These are phyloP conservation scores for Crambe crambe DNA, from an alignment of 37 sponge, comb jelly and placozoan species.

Conservation along the genomic window DNA sequence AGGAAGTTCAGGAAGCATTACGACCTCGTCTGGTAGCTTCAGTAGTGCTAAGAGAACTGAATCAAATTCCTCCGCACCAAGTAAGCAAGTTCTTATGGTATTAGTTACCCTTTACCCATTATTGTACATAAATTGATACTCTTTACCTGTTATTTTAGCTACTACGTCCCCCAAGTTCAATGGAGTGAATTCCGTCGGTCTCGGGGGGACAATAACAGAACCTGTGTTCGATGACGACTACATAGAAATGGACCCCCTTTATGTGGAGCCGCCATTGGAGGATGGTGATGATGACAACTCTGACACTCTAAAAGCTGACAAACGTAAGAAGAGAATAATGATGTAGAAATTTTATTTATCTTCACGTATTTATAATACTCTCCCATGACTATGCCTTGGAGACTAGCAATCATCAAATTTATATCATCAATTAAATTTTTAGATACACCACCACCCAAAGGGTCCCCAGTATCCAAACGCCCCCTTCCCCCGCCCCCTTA, in stretches of 20 bases:
- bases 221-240: constrained; percentile 48
- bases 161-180: neutral
- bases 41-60: neutral
- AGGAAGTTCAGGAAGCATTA: neutral
- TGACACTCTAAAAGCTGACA: neutral
- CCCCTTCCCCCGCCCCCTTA: constrained; percentile 33
- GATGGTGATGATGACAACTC: neutral
- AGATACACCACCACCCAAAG: too few species aligned
- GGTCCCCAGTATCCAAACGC: too few species aligned
- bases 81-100: too few species aligned
- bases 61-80: neutral
- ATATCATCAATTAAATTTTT: too few species aligned
- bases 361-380: too few species aligned
- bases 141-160: neutral
- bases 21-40: neutral
- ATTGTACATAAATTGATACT: too few species aligned
- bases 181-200: neutral
- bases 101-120: too few species aligned
- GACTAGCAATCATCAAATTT: too few species aligned
- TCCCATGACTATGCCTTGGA: too few species aligned
- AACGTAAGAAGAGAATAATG: neutral
- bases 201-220: neutral
- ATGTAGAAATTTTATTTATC: neutral
- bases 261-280: constrained; percentile 16
- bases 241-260: constrained; percentile 55